Evolutionary conservation across 30 jellyfish, hydroid and myxozoan genomes (phyloP).

Genomic region (Hydractinia echinata): DNA sequence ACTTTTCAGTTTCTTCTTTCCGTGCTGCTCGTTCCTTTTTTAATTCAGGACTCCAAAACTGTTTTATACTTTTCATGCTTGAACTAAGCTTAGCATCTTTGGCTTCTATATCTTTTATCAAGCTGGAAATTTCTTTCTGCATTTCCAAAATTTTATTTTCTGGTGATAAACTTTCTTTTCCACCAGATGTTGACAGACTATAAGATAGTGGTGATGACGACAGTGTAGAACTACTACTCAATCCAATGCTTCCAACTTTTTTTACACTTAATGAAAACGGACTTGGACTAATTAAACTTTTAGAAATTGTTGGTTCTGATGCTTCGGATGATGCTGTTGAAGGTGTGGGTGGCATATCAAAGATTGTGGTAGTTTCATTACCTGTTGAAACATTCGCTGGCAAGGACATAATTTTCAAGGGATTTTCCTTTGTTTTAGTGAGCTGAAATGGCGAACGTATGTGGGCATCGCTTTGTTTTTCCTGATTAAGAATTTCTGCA

Average conservation of each 20-base stretch:
- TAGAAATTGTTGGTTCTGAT: not conserved
- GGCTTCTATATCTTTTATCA: conserved; percentile 64
- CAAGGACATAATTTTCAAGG: not conserved
- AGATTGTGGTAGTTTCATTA: not conserved
- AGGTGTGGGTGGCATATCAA: conserved; percentile 10
- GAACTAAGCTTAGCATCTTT: conserved; percentile 85
- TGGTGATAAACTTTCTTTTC: conserved; percentile 27
- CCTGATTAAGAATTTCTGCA: not conserved
- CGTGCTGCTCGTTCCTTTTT: conserved; percentile 83
- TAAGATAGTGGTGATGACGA: not conserved
- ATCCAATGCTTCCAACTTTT: conserved; percentile 12
- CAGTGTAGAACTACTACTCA: not conserved
- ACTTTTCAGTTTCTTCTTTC: conserved; percentile 71
- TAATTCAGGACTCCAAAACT: conserved; percentile 96
- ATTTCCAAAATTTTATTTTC: conserved; percentile 54
- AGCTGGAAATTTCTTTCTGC: conserved; percentile 53
- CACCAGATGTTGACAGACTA: not conserved
- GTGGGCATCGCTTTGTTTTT: conserved; percentile 5
- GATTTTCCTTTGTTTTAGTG: not conserved
- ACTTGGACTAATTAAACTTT: conserved; percentile 5
- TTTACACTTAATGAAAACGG: conserved; percentile 13
- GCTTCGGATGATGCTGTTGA: conserved; percentile 17
- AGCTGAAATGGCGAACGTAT: not conserved
- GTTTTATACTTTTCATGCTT: conserved; percentile 81
- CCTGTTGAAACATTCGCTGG: not conserved